Conservation (phyloP, 2,888 invertebrate species). For the Cordilura impudica region DNA sequence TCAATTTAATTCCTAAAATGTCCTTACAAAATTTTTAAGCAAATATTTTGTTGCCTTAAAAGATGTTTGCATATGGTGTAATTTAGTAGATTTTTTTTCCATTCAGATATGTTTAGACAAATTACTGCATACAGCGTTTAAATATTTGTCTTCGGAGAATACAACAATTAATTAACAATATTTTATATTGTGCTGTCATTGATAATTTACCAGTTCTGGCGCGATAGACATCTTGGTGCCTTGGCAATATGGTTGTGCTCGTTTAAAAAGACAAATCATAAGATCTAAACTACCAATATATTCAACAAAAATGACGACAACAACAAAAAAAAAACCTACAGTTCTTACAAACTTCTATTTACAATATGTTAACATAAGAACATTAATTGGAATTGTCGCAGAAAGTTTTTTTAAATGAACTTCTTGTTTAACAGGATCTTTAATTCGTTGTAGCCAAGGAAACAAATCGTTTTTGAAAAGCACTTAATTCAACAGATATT, state of each 20-base stretch:
- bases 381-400: slow-evolving; percentile 60
- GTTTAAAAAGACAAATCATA: neutral
- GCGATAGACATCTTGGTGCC: slow-evolving; percentile 63
- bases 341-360: slow-evolving; percentile 15
- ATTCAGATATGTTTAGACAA: too few species aligned
- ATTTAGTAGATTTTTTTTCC: too few species aligned
- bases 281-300: neutral
- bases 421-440: slow-evolving; percentile 46
- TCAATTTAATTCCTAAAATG: too few species aligned
- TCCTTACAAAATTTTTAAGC: too few species aligned
- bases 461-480: neutral
- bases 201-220: slow-evolving; percentile 10
- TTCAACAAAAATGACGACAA: too few species aligned
- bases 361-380: slow-evolving; percentile 1
- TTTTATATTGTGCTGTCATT: slow-evolving; percentile 22
- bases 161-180: slow-evolving; percentile 25
- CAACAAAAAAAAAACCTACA: neutral
- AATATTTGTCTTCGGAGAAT: neutral
- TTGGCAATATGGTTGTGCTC: too few species aligned
- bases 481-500: too few species aligned
- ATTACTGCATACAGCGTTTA: too few species aligned
- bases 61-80: too few species aligned
- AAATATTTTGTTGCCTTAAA: too few species aligned
- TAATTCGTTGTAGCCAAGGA: neutral
- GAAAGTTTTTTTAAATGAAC: slow-evolving; percentile 31